Evolutionary conservation across 1,140 invertebrate species (phyloP), one percentile per base, ranked within the genome.

Genomic region (Drosophila melanogaster): DNA sequence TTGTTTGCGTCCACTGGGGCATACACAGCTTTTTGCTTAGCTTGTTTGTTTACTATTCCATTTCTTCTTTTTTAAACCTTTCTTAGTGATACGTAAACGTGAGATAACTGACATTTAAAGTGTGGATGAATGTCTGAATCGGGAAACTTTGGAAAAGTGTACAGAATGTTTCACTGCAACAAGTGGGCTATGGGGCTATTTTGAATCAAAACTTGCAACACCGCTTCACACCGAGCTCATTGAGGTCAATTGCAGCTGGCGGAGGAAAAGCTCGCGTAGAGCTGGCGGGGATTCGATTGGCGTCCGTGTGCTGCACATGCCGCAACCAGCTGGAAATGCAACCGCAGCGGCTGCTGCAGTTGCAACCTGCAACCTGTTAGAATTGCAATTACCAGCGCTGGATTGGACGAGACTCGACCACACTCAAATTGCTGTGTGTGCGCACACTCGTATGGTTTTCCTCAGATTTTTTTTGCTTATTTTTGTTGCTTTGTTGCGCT

Each of bases 351-450:
- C 33, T 38, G 35, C 24, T 67, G 41, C 51, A 56, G 64, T 70
- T 69, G 64, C 50, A 70, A 47, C 40, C 22, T 49, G 64, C 70
- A 81, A 86, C 60, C 65, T 81, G 81, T 76, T 81, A 77, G 55
- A 65, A 76, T 71, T 57, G 67, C 51, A 71, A 71, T 71, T 40
- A 57, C 67, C 59, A 44, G 41, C 59, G 57, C 19, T 56, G 46
- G 43, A 54, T 44, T 50, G 64, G 57, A 49, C 53, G 73, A 57
- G 50, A 50, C 57, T 66, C 49, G 66, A 51, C 79, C 46, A 47
- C 57, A 49, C 62, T 53, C 76, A 66, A 70, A 83, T 71, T 84
- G 64, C 55, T 49, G 46, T 73, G 37, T 76, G 66, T 57, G 59
- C 64, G 59, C 64, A 50, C 60, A 74, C 67, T 78, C 41, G 46